phyloP scores from a whole-genome alignment of 2,113 vertebrate genomes.

The Ia io region DNA sequence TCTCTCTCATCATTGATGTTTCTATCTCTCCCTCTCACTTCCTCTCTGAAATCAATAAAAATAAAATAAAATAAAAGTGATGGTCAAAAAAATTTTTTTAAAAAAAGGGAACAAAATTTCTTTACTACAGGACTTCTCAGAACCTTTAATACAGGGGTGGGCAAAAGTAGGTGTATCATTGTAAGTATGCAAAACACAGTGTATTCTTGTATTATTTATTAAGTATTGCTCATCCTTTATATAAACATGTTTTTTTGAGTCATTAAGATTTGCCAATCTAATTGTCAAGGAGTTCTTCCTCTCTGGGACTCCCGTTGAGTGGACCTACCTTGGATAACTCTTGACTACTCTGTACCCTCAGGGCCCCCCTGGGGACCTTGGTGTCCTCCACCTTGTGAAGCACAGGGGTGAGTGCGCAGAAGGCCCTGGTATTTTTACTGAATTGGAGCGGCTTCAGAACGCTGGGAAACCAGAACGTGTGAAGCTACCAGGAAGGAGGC shows the following conservation, averaged over 20 bases:
- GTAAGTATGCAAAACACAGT: neutral
- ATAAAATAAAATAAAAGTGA: no score
- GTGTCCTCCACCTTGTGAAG: no score
- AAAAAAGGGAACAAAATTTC: neutral
- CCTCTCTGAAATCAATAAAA: no score
- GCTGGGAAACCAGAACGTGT: neutral
- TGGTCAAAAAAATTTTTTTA: no score
- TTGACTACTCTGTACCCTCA: no score
- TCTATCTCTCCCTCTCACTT: no score
- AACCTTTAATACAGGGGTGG: neutral
- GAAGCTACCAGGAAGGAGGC: conserved; percentile 35
- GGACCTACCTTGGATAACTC: neutral
- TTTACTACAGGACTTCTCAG: neutral
- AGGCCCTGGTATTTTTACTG: neutral
- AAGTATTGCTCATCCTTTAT: neutral
- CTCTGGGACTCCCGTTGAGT: neutral
- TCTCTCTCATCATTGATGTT: no score
- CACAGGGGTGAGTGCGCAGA: neutral
- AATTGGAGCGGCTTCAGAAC: conserved; percentile 27
- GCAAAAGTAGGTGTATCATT: neutral
- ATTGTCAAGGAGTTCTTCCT: neutral
- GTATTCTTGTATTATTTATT: no score
- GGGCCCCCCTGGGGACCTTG: neutral
- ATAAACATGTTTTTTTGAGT: neutral
- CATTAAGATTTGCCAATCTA: neutral